phyloP scores from a whole-genome alignment of 2,888 invertebrate species.

The Scaptomyza flava region DNA sequence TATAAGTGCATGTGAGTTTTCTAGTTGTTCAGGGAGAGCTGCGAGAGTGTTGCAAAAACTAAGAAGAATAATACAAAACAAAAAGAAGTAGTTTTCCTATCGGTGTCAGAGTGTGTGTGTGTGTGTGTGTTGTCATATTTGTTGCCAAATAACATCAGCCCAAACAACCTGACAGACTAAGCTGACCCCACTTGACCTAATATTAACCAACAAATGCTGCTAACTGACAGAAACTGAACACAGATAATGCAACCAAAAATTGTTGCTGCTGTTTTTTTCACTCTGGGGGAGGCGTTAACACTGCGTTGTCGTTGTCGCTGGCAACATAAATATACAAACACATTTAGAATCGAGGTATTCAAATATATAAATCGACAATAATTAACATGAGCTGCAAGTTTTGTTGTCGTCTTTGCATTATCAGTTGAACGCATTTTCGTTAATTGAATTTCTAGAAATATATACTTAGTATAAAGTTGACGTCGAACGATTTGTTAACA shows the following conservation, averaged over 20 bases:
- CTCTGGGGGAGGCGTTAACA: conserved; percentile 41
- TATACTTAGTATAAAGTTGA: too few relatives aligned
- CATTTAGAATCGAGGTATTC: conserved; percentile 14
- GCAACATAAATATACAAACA: conserved; percentile 6
- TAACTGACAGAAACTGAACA: background rate
- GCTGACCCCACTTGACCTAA: conserved; percentile 14
- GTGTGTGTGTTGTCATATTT: conserved; percentile 16
- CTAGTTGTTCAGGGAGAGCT: background rate
- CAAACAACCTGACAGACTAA: conserved; percentile 1
- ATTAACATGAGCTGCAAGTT: conserved; percentile 39
- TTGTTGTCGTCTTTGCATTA: conserved; percentile 23
- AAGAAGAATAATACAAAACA: background rate
- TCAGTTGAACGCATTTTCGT: conserved; percentile 30
- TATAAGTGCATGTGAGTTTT: conserved; percentile 29
- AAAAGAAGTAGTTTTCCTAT: background rate
- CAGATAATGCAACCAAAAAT: conserved; percentile 4
- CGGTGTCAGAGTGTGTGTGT: conserved; percentile 1
- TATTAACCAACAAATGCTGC: conserved; percentile 7
- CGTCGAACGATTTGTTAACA: conserved; percentile 19
- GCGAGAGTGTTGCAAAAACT: conserved; percentile 8
- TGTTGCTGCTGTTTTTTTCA: conserved; percentile 5
- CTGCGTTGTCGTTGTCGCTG: conserved; percentile 24
- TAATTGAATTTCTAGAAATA: too few relatives aligned
- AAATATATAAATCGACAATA: conserved; percentile 51
- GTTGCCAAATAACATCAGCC: background rate